These are phyloP conservation scores for Pharmacophagus antenor DNA, from an alignment of 2,888 invertebrate genomes.

Conservation along the genomic window DNA sequence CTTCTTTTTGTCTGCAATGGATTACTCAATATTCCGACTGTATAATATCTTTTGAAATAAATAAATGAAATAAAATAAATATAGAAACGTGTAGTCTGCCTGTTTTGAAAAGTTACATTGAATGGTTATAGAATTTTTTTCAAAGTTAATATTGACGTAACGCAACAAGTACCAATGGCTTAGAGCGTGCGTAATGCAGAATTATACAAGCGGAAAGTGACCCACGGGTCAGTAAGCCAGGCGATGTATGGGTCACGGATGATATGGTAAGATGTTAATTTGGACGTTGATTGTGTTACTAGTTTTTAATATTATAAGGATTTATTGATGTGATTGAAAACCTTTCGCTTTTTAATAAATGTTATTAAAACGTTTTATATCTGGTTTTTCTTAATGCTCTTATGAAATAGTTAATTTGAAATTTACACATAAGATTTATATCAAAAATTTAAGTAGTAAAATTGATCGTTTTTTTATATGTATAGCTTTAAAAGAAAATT, in stretches of 20 bases:
- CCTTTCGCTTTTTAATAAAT: background rate
- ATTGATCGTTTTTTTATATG: too few species aligned
- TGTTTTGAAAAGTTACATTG: slow-evolving; percentile 38
- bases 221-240: slow-evolving; percentile 63
- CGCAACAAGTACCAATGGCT: slow-evolving; percentile 53
- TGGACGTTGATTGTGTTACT: slow-evolving; percentile 27
- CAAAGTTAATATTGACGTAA: slow-evolving; percentile 60
- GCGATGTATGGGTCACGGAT: slow-evolving; percentile 40
- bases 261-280: slow-evolving; percentile 35
- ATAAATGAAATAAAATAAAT: too few species aligned
- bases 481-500: too few species aligned
- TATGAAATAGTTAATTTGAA: too few species aligned
- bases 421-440: too few species aligned
- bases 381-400: background rate
- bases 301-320: slow-evolving; percentile 18
- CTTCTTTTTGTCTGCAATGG: slow-evolving; percentile 60
- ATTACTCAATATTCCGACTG: slow-evolving; percentile 24
- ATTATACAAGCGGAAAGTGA: slow-evolving; percentile 40
- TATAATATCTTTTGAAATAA: too few species aligned
- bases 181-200: slow-evolving; percentile 45
- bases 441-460: too few species aligned
- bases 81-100: too few species aligned
- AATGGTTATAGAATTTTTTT: slow-evolving; percentile 35
- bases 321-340: slow-evolving; percentile 10
- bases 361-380: background rate